phyloP scores from a whole-genome alignment of 2,888 invertebrate genomes.

The Schrankia costaestrigalis region DNA sequence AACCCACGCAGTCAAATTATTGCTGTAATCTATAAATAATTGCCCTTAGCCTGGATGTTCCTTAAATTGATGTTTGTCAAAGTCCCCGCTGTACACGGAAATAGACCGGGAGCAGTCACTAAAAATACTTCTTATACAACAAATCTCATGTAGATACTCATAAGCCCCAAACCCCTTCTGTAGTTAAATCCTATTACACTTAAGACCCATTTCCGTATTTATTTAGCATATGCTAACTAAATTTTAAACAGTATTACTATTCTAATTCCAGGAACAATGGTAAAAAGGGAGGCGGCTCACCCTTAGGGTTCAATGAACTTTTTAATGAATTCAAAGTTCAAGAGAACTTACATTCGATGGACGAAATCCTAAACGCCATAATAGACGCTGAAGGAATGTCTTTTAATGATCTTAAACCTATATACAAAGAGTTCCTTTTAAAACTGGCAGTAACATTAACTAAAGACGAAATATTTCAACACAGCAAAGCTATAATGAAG shows the following conservation, averaged over 20 bases:
- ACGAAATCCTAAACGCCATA: slow-evolving; percentile 92
- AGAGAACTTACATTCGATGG: slow-evolving; percentile 92
- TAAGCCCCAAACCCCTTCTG: no score
- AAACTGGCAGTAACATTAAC: slow-evolving; percentile 93
- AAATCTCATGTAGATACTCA: no score
- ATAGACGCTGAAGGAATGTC: slow-evolving; percentile 96
- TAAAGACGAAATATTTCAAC: slow-evolving; percentile 94
- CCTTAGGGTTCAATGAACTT: slow-evolving; percentile 91
- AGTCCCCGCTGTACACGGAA: no score
- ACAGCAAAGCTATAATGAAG: slow-evolving; percentile 94
- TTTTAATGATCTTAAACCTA: slow-evolving; percentile 94
- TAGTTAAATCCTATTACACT: no score
- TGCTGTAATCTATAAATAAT: no score
- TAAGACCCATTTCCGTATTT: no score
- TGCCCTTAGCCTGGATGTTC: no score
- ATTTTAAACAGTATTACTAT: not conserved
- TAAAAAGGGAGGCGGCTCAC: slow-evolving; percentile 86
- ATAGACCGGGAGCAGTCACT: no score
- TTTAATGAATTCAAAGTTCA: slow-evolving; percentile 93
- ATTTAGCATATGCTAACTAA: not conserved
- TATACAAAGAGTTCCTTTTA: slow-evolving; percentile 93
- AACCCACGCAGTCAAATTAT: no score
- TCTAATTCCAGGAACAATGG: slow-evolving; percentile 77
- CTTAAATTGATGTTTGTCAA: no score
- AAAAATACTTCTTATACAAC: no score